Conservation (phyloP, 2,797 vertebrate genomes). For the Peromyscus eremicus region DNA sequence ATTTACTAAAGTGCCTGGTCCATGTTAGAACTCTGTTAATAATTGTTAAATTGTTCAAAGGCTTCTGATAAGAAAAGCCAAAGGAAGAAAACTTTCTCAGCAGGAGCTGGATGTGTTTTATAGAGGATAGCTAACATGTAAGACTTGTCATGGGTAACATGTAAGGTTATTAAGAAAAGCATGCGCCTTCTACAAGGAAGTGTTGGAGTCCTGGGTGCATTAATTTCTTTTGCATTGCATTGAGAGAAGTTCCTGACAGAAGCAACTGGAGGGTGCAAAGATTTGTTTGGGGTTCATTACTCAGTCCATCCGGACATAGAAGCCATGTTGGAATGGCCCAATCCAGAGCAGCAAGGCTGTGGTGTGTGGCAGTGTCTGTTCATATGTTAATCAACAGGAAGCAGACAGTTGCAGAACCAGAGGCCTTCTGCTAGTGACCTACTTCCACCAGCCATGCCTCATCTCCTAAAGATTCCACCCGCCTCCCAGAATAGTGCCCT, state of each 20-base stretch:
- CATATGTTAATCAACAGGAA: not conserved
- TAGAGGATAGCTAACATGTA: not conserved
- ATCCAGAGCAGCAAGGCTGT: not conserved
- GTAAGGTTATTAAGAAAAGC: not conserved
- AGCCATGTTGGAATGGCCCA: not conserved
- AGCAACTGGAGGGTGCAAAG: not conserved
- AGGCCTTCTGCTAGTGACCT: not conserved
- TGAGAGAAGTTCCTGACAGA: not conserved
- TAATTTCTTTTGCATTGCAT: not conserved
- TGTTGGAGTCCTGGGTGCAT: not conserved
- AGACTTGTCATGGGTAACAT: not conserved
- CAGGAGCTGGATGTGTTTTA: not conserved
- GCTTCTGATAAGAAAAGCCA: slow-evolving; percentile 59
- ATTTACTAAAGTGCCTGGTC: not conserved
- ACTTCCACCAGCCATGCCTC: not conserved
- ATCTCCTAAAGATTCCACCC: not conserved
- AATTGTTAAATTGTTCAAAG: not conserved
- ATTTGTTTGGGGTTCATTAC: not conserved
- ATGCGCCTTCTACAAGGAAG: not conserved
- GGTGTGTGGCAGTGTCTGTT: not conserved
- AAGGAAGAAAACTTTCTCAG: slow-evolving; percentile 53
- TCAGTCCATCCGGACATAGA: not conserved
- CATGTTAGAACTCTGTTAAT: not conserved
- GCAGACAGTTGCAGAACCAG: not conserved
- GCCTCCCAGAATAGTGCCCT: not conserved